Base-by-base conservation (phyloP, 2,113 vertebrate genomes). In the Panthera tigris region DNA sequence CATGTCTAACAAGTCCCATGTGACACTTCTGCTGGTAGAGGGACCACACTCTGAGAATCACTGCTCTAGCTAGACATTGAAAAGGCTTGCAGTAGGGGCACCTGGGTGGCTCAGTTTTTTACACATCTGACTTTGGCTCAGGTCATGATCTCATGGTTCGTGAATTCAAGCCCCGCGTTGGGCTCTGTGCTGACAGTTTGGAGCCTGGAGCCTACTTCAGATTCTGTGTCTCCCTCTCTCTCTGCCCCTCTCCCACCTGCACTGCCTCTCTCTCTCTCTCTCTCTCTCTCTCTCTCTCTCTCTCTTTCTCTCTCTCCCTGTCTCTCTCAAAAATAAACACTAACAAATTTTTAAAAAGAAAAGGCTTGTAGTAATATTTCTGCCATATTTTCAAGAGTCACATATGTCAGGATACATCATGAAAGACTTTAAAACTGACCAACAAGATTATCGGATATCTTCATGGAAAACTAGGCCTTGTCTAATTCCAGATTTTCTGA, bases 401-500 rank as follows among this genome's bases (percentile, higher is more conserved):
- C 14, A 25, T 71, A 57, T 45, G 11, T 85, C 63, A 36, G 33
- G 23, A 73, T 91, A 90, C 95, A 91, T 78, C 66, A 16, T 78
- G 12, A 95, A 92, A 76, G 45, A 25, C 50, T 93, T 80, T 95
- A 66, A 95, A 91, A 86, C 61, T 89, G 25, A 68, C 7, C n/a
- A 83, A 45, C 13, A 94, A 48, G 7, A 73, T 92, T 90, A 71
- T 31, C 39, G n/a, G 1, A 18, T 91, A 94, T 66, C 5, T 92
- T 82, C 39, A 7, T 21, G 27, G n/a, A 95, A 97, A 93, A 96
- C 3, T 41, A 89, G 41, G 16, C 13, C 19, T 91, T 39, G n/a
- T 45, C 4, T 92, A 89, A 80, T 94, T 87, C 11, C 25, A 87
- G 36, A 71, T 88, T 85, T 95, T 94, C 80, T 92, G 71, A 95